Evolutionary conservation across 2,797 vertebrate genomes (phyloP).

Genomic region (Menidia menidia): DNA sequence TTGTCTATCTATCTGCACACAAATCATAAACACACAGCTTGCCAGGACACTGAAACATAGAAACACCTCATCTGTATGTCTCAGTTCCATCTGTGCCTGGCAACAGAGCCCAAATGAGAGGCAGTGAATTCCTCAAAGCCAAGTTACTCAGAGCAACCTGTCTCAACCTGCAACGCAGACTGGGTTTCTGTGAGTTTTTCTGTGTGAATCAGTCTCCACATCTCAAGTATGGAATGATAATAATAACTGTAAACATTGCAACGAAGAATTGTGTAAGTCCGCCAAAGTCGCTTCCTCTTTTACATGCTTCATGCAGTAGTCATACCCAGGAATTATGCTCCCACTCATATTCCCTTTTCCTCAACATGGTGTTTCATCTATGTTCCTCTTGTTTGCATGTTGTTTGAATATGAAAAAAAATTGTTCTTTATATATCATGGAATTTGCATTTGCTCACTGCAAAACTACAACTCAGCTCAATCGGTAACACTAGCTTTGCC

Average conservation of each 20-base stretch:
- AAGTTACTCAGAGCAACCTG: slow-evolving; percentile 38
- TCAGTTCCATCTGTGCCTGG: slow-evolving; percentile 11
- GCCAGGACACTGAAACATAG: background rate
- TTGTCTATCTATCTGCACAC: background rate
- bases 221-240: slow-evolving; percentile 9
- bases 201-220: slow-evolving; percentile 21
- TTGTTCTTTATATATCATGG: background rate
- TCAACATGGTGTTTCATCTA: background rate
- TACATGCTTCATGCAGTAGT: background rate
- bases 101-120: slow-evolving; percentile 9
- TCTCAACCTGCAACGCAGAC: slow-evolving; percentile 43
- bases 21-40: slow-evolving; percentile 10
- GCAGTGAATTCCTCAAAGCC: slow-evolving; percentile 23
- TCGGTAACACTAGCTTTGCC: background rate
- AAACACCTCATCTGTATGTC: slow-evolving; percentile 32
- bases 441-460: background rate
- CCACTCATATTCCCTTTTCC: background rate
- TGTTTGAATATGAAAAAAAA: background rate
- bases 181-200: slow-evolving; percentile 1
- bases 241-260: background rate
- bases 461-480: background rate
- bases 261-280: slow-evolving; percentile 19
- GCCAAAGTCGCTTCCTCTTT: slow-evolving; percentile 17
- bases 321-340: background rate
- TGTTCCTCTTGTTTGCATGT: background rate